Percentiles rank a stretch among this genome's conserved stretches.
These are phyloP conservation scores for Terebella lapidaria DNA, from an alignment of 2,888 invertebrate species.

Conservation along the genomic window DNA sequence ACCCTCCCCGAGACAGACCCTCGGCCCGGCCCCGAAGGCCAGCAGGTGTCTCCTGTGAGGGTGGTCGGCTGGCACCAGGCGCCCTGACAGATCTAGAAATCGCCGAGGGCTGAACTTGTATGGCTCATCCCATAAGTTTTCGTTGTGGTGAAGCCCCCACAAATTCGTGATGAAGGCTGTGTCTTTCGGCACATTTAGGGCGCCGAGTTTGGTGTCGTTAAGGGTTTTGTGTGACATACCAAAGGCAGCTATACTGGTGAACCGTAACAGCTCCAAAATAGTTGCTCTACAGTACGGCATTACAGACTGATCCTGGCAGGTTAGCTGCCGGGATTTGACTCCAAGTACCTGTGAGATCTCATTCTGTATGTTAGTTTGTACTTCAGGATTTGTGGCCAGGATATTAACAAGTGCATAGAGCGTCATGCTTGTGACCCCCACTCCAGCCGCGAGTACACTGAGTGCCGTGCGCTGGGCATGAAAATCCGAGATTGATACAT, in stretches of 20 bases:
- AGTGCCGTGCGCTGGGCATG: no score
- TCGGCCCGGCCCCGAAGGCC: conserved; percentile 10
- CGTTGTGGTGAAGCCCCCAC: conserved; percentile 17
- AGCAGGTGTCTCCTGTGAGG: conserved; percentile 9
- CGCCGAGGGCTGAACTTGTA: conserved; percentile 13
- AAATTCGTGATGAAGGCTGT: conserved; percentile 10
- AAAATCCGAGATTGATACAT: no score
- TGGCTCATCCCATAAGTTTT: conserved; percentile 9
- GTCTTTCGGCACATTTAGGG: neutral
- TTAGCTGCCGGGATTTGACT: conserved; percentile 10
- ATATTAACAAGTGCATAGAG: conserved; percentile 11
- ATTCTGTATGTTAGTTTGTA: conserved; percentile 31
- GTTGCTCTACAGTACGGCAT: conserved; percentile 11
- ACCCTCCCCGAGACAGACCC: conserved; percentile 12
- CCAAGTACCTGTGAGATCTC: conserved; percentile 27
- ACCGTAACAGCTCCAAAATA: conserved; percentile 1
- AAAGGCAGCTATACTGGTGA: neutral
- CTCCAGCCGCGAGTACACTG: conserved; percentile 8
- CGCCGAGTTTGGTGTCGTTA: neutral
- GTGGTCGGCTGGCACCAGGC: conserved; percentile 9
- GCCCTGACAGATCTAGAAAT: conserved; percentile 10
- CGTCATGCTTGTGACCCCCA: conserved; percentile 8
- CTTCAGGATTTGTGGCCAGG: conserved; percentile 28
- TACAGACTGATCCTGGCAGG: no score
- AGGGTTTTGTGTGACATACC: neutral